A percentile compares a stretch with the other conserved stretches of the same genome.
Conservation (phyloP, 2,797 vertebrate species). For the Spatula clypeata region DNA sequence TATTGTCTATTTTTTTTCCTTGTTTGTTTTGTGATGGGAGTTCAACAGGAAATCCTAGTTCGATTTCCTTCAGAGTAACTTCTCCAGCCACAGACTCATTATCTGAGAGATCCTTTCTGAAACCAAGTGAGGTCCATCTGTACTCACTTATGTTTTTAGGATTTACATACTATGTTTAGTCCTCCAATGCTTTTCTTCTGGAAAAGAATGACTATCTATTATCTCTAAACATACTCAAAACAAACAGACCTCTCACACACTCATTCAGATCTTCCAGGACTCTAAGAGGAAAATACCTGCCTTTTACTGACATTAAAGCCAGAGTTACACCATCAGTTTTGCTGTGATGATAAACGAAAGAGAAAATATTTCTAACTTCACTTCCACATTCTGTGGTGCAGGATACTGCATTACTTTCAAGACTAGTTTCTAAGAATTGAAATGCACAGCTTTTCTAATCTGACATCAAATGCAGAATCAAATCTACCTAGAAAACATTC, state of each 20-base stretch:
- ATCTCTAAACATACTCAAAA: conserved; percentile 25
- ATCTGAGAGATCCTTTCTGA: conserved; percentile 26
- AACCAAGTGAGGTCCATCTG: conserved; percentile 47
- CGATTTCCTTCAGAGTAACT: conserved; percentile 12
- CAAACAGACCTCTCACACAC: conserved; percentile 5
- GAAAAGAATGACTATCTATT: conserved; percentile 1
- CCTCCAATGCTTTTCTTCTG: conserved; percentile 36
- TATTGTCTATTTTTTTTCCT: background rate
- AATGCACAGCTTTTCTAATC: conserved; percentile 34
- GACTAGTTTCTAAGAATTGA: background rate
- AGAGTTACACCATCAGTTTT: conserved; percentile 54
- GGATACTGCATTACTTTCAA: conserved; percentile 17
- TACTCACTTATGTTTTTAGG: conserved; percentile 35
- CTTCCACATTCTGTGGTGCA: conserved; percentile 54
- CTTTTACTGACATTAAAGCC: background rate
- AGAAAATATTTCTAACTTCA: conserved; percentile 68
- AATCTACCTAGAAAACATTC: background rate
- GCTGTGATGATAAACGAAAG: conserved; percentile 65
- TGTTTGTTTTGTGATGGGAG: background rate
- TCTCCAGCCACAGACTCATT: conserved; percentile 7
- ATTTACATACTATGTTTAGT: conserved; percentile 40
- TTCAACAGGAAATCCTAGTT: conserved; percentile 42
- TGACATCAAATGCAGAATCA: background rate
- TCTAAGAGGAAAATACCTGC: conserved; percentile 71
- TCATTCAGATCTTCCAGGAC: conserved; percentile 36